Evolutionary conservation across 2,797 vertebrate genomes (phyloP).

Genomic region (Sciurus vulgaris): DNA sequence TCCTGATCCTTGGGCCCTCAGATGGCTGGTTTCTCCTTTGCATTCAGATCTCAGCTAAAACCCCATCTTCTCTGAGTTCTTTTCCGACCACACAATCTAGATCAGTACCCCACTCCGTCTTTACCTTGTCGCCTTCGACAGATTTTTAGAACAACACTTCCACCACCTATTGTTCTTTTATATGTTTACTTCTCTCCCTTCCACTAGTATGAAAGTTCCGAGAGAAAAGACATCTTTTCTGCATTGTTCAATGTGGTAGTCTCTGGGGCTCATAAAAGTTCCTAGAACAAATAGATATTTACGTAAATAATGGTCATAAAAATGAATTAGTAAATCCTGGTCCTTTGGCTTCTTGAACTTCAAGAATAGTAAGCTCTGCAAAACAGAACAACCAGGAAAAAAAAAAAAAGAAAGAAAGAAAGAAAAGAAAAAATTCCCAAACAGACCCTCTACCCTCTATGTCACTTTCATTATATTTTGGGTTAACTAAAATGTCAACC

Average conservation of each 20-base stretch:
- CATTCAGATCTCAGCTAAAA: background rate
- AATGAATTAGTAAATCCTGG: background rate
- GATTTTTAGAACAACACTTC: background rate
- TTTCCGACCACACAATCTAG: background rate
- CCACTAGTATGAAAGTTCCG: background rate
- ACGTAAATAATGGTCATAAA: slow-evolving; percentile 32
- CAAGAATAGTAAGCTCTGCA: background rate
- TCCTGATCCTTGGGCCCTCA: background rate
- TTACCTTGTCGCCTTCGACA: background rate
- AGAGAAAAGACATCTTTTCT: background rate
- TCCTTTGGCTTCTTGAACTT: background rate
- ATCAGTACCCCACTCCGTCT: background rate
- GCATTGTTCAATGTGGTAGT: background rate
- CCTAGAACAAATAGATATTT: background rate
- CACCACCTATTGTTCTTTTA: background rate
- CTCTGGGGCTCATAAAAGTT: background rate
- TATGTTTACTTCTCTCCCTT: background rate
- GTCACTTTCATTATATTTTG: background rate
- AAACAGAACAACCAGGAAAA: background rate
- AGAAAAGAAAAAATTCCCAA: background rate
- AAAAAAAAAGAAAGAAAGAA: background rate
- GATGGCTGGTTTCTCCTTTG: background rate
- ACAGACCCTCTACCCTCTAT: background rate
- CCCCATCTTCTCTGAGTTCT: background rate
- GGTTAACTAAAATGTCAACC: background rate